Percentiles rank a stretch among this genome's conserved stretches.
Evolutionary conservation across 2,888 invertebrate species (phyloP).

Genomic region (Lithophane socia): DNA sequence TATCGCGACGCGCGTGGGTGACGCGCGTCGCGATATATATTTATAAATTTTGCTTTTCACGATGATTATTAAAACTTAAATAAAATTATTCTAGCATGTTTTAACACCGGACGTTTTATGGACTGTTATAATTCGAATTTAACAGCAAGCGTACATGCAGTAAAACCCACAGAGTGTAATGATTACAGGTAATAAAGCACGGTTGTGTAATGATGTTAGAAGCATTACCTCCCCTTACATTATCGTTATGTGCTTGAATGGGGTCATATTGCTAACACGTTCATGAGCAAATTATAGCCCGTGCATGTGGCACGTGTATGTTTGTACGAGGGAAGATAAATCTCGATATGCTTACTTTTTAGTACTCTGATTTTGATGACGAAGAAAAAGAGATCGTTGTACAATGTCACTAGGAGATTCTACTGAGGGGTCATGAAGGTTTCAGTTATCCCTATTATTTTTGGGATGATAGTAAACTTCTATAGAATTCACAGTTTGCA

Average conservation of each 20-base stretch:
- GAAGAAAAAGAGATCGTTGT: not conserved
- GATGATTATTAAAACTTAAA: not conserved
- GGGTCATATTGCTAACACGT: conserved; percentile 51
- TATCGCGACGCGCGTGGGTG: fast-evolving
- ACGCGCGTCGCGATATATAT: too few relatives aligned
- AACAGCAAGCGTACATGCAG: conserved; percentile 20
- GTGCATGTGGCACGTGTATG: conserved; percentile 10
- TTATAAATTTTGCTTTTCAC: too few relatives aligned
- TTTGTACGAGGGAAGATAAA: conserved; percentile 20
- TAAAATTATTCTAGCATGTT: conserved; percentile 28
- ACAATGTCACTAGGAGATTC: not conserved
- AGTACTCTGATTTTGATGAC: not conserved
- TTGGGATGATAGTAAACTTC: too few relatives aligned
- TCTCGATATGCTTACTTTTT: conserved; percentile 12
- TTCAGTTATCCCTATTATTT: too few relatives aligned
- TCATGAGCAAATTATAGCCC: conserved; percentile 41
- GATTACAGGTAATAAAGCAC: conserved; percentile 54
- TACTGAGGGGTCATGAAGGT: not conserved
- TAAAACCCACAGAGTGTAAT: conserved; percentile 31
- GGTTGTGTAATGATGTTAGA: conserved; percentile 44
- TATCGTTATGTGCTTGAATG: conserved; percentile 28
- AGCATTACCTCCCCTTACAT: conserved; percentile 33
- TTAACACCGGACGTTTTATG: conserved; percentile 29
- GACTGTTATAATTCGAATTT: conserved; percentile 35
- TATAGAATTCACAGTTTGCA: too few relatives aligned